Evolutionary conservation across 2,888 invertebrate genomes (phyloP).

Genomic region (Metopia argyrocephala): DNA sequence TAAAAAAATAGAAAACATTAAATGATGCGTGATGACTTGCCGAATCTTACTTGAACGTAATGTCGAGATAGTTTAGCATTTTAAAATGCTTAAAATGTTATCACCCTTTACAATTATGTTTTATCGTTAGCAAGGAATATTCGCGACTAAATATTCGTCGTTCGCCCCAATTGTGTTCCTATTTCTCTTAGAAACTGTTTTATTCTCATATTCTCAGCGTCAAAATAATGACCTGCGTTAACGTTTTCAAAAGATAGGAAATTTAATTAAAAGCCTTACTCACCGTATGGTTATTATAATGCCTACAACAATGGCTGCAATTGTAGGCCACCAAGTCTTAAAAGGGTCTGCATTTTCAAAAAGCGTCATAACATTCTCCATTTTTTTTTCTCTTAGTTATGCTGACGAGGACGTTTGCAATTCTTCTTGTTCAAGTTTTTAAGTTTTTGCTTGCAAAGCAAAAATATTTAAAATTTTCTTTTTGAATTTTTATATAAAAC

Average conservation of each 20-base stretch:
- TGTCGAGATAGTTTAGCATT: too few relatives aligned
- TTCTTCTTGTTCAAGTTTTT: slow-evolving; percentile 16
- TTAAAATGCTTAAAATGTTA: too few relatives aligned
- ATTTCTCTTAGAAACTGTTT: too few relatives aligned
- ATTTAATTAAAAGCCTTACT: slow-evolving; percentile 59
- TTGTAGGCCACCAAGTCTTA: slow-evolving; percentile 81
- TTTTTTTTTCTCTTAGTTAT: slow-evolving; percentile 48
- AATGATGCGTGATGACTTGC: too few relatives aligned
- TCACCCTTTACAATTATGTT: too few relatives aligned
- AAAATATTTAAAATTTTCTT: slow-evolving; percentile 17
- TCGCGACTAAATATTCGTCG: too few relatives aligned
- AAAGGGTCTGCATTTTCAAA: slow-evolving; percentile 78
- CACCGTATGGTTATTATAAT: slow-evolving; percentile 80
- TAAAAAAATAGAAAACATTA: too few relatives aligned
- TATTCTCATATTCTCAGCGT: neutral
- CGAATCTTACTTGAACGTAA: too few relatives aligned
- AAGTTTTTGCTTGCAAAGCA: neutral
- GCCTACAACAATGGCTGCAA: slow-evolving; percentile 79
- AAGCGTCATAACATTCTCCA: slow-evolving; percentile 75
- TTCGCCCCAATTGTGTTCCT: too few relatives aligned
- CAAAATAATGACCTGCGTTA: neutral
- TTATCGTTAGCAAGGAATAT: too few relatives aligned
- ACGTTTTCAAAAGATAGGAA: too few relatives aligned
- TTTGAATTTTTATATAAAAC: neutral
- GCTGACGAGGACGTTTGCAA: slow-evolving; percentile 31